Percentiles rank a stretch among this genome's conserved stretches.
Conservation (phyloP, 2,113 vertebrate species). For the Acanthisitta chloris region DNA sequence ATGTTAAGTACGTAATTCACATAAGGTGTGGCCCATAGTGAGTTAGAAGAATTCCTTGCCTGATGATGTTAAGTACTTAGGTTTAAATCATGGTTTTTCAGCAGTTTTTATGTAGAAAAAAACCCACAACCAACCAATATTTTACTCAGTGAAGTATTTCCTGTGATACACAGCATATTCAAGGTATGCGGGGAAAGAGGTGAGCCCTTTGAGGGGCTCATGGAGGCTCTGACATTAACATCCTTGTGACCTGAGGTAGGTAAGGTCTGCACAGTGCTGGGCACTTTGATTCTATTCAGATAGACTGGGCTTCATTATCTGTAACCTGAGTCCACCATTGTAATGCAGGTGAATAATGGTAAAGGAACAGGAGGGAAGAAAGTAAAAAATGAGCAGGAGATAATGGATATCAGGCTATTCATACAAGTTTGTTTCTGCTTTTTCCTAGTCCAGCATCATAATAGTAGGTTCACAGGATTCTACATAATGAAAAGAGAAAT, state of each 20-base stretch:
- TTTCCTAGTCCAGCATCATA: neutral
- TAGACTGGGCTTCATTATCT: neutral
- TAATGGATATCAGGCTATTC: neutral
- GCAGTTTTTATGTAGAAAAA: neutral
- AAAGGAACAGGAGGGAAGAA: neutral
- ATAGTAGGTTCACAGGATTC: neutral
- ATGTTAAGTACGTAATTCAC: too few species aligned
- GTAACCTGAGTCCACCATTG: neutral
- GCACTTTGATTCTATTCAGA: neutral
- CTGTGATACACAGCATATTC: neutral
- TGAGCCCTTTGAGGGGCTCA: neutral
- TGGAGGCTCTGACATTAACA: neutral
- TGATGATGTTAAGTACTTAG: neutral
- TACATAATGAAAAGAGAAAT: neutral
- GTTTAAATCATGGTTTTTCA: neutral
- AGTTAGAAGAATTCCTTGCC: neutral
- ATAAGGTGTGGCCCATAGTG: neutral
- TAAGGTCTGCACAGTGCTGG: neutral
- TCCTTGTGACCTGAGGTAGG: neutral
- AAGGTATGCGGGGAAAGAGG: neutral
- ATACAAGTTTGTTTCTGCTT: neutral
- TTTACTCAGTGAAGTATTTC: neutral
- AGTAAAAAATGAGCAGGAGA: neutral
- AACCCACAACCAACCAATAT: too few species aligned
- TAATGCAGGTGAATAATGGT: neutral